These are phyloP conservation scores for Novumbra hubbsi DNA, from an alignment of 2,797 vertebrate genomes.

Conservation along the genomic window DNA sequence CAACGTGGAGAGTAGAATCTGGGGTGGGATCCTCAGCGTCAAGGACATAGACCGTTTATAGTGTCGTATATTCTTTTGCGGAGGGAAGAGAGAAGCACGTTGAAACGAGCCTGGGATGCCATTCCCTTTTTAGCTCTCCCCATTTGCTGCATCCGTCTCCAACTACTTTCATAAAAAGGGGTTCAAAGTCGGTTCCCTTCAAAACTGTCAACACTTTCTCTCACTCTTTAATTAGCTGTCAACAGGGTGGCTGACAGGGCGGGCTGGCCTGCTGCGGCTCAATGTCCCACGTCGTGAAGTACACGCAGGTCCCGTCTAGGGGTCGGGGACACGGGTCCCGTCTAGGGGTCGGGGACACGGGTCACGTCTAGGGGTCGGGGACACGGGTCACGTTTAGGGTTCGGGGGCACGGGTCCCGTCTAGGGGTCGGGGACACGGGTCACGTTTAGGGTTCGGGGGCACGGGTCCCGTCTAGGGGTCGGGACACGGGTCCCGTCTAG, in stretches of 20 bases:
- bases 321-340: conserved; percentile 24
- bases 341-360: too few species aligned
- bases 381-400: not conserved
- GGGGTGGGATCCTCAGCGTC: conserved; percentile 29
- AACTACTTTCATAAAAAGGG: conserved; percentile 16
- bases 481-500: conserved; percentile 17
- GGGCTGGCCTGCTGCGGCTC: conserved; percentile 8
- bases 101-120: conserved; percentile 4
- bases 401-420: too few species aligned
- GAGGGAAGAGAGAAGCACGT: conserved; percentile 11
- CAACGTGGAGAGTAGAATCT: conserved; percentile 45
- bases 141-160: not conserved
- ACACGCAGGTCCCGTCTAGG: conserved; percentile 30
- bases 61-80: conserved; percentile 32
- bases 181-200: conserved; percentile 19
- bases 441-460: too few species aligned
- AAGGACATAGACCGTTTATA: conserved; percentile 17
- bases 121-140: conserved; percentile 5
- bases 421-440: too few species aligned
- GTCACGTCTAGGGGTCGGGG: too few species aligned
- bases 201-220: conserved; percentile 6
- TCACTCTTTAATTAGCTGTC: conserved; percentile 23
- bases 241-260: conserved; percentile 19
- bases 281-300: conserved; percentile 26
- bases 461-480: too few species aligned